phyloP scores from a whole-genome alignment of 2,113 vertebrate genomes.

The Tenrec ecaudatus region DNA sequence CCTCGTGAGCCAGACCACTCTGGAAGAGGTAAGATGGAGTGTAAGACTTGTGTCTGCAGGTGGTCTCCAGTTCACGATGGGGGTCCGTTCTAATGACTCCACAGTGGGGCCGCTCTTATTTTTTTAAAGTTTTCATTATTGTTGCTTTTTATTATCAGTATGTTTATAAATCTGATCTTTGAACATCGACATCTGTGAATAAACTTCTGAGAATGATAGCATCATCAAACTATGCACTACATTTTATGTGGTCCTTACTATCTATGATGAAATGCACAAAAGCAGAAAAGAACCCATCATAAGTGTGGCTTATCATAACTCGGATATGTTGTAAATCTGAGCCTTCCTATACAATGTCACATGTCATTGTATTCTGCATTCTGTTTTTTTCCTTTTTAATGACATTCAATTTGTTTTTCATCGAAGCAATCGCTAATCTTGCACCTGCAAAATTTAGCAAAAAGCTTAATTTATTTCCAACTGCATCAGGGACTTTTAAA shows the following conservation, averaged over 20 bases:
- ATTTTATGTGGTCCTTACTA: background rate
- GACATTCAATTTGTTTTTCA: conserved; percentile 60
- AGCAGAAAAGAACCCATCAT: background rate
- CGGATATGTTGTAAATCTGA: background rate
- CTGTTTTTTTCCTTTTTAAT: conserved; percentile 69
- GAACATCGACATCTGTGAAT: background rate
- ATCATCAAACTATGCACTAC: background rate
- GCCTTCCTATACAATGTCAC: background rate
- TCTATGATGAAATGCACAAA: background rate
- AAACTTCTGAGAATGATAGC: background rate
- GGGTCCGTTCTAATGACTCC: background rate
- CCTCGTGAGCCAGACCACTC: conserved; percentile 96
- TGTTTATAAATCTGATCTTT: background rate
- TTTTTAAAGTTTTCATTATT: background rate
- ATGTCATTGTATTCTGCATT: background rate
- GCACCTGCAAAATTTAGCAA: conserved; percentile 55
- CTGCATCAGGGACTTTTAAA: conserved; percentile 15
- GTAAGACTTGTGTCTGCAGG: background rate
- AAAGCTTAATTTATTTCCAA: conserved; percentile 62
- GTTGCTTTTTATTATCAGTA: background rate
- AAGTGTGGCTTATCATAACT: background rate
- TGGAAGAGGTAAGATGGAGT: conserved; percentile 94
- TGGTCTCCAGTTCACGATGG: background rate
- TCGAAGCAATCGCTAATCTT: conserved; percentile 57
- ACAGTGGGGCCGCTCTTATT: background rate